Evolutionary conservation across 2,888 invertebrate genomes (phyloP).

Genomic region (Oscheius sp.): DNA sequence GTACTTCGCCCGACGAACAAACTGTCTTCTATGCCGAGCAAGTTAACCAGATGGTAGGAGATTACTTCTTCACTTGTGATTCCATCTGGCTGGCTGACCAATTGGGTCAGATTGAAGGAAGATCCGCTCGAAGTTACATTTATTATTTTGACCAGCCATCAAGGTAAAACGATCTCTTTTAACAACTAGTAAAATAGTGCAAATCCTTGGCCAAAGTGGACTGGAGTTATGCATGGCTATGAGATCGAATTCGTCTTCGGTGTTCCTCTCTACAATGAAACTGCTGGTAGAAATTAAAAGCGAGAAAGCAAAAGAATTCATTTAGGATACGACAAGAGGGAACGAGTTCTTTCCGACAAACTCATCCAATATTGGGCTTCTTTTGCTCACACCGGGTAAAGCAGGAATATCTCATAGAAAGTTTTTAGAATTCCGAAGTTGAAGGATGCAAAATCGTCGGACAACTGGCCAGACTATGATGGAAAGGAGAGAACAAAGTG

Average conservation of each 20-base stretch:
- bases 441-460: slow-evolving; percentile 39
- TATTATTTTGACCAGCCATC: slow-evolving; percentile 69
- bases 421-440: slow-evolving; percentile 50
- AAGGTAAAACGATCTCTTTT: no score
- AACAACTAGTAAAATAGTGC: no score
- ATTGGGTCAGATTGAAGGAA: slow-evolving; percentile 45
- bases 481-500: slow-evolving; percentile 44
- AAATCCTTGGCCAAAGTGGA: slow-evolving; percentile 70
- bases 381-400: slow-evolving; percentile 65
- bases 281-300: slow-evolving; percentile 45
- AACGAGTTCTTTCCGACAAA: slow-evolving; percentile 58
- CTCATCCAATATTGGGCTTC: slow-evolving; percentile 67
- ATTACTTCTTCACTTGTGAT: slow-evolving; percentile 82
- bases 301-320: not conserved
- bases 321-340: slow-evolving; percentile 41
- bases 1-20: slow-evolving; percentile 39
- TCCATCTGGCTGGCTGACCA: slow-evolving; percentile 65
- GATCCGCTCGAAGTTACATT: slow-evolving; percentile 61
- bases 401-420: not conserved
- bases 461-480: slow-evolving; percentile 64
- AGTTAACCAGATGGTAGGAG: slow-evolving; percentile 77
- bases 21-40: slow-evolving; percentile 64
- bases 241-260: slow-evolving; percentile 98
- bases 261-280: slow-evolving; percentile 77
- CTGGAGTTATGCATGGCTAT: slow-evolving; percentile 93